Conservation (phyloP, 2,888 invertebrate species). For the Ellobium chinense region DNA sequence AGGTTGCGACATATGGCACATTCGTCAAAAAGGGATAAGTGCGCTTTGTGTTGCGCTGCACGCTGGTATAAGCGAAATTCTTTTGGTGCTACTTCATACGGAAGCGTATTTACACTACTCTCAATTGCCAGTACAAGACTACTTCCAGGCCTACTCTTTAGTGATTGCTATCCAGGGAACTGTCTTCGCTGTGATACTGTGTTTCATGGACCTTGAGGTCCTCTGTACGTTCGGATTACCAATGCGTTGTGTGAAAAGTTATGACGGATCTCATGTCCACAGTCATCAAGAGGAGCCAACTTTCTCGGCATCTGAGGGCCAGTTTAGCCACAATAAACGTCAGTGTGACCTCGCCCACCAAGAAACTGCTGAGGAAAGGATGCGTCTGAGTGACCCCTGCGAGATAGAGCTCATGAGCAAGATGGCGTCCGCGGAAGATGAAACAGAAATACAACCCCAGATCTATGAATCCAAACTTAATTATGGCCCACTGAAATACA, state of each 20-base stretch:
- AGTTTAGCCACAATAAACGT: too few species aligned
- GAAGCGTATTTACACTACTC: slow-evolving; percentile 30
- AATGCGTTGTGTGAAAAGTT: neutral
- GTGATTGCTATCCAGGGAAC: slow-evolving; percentile 6
- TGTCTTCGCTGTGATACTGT: slow-evolving; percentile 22
- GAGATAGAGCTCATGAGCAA: neutral
- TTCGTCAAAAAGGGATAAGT: slow-evolving; percentile 5
- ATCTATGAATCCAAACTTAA: neutral
- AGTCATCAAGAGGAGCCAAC: neutral
- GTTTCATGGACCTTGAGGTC: slow-evolving; percentile 21
- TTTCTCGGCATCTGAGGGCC: neutral
- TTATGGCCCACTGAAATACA: neutral
- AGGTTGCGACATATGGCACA: neutral
- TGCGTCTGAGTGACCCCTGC: neutral
- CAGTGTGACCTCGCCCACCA: too few species aligned
- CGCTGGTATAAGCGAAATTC: neutral
- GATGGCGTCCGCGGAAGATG: neutral
- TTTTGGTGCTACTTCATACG: slow-evolving; percentile 20
- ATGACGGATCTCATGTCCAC: neutral
- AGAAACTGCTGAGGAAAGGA: neutral
- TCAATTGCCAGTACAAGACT: slow-evolving; percentile 4
- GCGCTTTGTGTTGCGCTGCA: neutral
- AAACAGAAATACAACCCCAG: neutral
- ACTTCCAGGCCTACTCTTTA: slow-evolving; percentile 13
- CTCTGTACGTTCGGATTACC: neutral